Percentiles rank a stretch among this genome's conserved stretches.
Conservation (phyloP, 1,140 invertebrate genomes). For the Dendrolimus punctatus region DNA sequence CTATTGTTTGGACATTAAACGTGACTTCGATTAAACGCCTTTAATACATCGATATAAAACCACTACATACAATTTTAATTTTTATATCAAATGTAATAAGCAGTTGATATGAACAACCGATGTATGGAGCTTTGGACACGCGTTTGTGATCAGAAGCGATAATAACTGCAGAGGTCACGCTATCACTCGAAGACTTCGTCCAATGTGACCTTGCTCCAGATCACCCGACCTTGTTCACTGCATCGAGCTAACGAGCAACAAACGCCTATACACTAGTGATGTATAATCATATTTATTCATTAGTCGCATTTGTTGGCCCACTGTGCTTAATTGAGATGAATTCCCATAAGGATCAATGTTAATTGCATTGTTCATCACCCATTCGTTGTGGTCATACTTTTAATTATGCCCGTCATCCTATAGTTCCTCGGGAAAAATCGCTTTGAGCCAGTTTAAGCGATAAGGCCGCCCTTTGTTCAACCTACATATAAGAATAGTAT, state of each 20-base stretch:
- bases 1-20: no score
- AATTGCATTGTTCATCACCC: slow-evolving; percentile 6
- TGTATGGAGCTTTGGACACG: slow-evolving; percentile 13
- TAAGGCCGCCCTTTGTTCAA: no score
- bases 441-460: no score
- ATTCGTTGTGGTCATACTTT: background rate
- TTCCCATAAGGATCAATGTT: slow-evolving; percentile 34
- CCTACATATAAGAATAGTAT: no score
- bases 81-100: no score
- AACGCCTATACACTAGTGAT: slow-evolving; percentile 42
- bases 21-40: no score
- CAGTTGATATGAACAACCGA: background rate
- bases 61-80: no score
- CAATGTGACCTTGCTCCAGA: slow-evolving; percentile 57
- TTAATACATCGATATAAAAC: no score
- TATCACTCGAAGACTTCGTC: slow-evolving; percentile 57
- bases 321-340: slow-evolving; percentile 46
- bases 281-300: slow-evolving; percentile 28
- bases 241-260: slow-evolving; percentile 36
- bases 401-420: no score
- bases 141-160: slow-evolving; percentile 41
- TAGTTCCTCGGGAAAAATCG: no score
- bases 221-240: slow-evolving; percentile 55
- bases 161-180: slow-evolving; percentile 58
- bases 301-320: slow-evolving; percentile 48